A percentile compares a stretch with the other conserved stretches of the same genome.
Conservation (phyloP, 2,888 invertebrate species). For the Clepsis dumicolana region DNA sequence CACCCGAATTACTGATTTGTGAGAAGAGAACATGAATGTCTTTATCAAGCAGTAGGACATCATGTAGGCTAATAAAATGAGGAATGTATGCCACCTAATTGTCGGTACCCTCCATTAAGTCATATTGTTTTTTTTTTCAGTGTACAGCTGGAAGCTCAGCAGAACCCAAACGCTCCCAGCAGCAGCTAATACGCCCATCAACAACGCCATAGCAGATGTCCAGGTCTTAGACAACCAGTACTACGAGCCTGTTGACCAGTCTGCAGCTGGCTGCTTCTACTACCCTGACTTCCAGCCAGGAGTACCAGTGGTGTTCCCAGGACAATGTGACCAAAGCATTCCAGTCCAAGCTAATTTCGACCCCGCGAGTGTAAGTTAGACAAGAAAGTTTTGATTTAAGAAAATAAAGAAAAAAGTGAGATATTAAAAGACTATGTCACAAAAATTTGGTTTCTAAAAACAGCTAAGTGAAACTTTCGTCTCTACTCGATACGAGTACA, state of each 20-base stretch:
- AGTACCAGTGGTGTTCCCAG: slow-evolving; percentile 20
- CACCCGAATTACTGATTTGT: too few relatives aligned
- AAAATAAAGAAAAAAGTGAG: too few relatives aligned
- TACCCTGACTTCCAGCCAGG: neutral
- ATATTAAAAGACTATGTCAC: too few relatives aligned
- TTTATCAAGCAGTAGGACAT: too few relatives aligned
- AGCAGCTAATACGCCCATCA: slow-evolving; percentile 52
- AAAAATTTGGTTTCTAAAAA: too few relatives aligned
- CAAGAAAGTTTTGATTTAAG: neutral
- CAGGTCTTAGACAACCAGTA: slow-evolving; percentile 61
- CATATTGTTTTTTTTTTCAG: slow-evolving; percentile 46
- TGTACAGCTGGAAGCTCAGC: slow-evolving; percentile 72
- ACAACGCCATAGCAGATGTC: slow-evolving; percentile 53
- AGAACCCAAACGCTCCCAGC: slow-evolving; percentile 54
- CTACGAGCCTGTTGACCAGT: slow-evolving; percentile 58
- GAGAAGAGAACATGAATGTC: too few relatives aligned
- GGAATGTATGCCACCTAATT: neutral
- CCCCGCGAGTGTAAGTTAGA: slow-evolving; percentile 12
- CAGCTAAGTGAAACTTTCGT: too few relatives aligned
- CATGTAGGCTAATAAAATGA: too few relatives aligned
- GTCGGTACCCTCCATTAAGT: neutral
- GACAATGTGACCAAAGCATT: slow-evolving; percentile 20
- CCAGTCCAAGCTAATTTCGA: slow-evolving; percentile 31
- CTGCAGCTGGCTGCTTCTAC: slow-evolving; percentile 50
- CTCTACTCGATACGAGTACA: too few relatives aligned